These are phyloP conservation scores for Dorcus parallelipipedus DNA, from an alignment of 2,888 invertebrate species.

Conservation along the genomic window DNA sequence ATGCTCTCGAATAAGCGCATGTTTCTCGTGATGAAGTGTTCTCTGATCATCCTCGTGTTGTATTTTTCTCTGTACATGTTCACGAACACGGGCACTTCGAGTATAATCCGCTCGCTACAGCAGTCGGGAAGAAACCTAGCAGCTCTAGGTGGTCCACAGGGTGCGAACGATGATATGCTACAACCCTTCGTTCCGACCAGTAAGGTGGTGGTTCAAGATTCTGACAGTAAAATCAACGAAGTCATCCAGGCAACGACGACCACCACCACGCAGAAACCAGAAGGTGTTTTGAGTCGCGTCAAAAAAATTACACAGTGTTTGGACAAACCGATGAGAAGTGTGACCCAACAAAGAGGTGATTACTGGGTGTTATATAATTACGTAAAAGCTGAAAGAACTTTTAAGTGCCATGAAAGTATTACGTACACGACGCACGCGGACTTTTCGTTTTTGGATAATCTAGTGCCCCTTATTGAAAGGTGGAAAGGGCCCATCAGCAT, in stretches of 20 bases:
- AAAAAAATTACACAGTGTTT: slow-evolving; percentile 2
- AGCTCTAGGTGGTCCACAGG: slow-evolving; percentile 38
- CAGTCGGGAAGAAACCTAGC: slow-evolving; percentile 49
- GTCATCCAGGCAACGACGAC: slow-evolving; percentile 5
- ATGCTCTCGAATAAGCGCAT: slow-evolving; percentile 17
- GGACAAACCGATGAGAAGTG: slow-evolving; percentile 42
- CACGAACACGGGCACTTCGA: slow-evolving; percentile 35
- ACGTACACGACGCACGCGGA: slow-evolving; percentile 93
- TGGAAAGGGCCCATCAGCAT: slow-evolving; percentile 88
- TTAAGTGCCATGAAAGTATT: slow-evolving; percentile 77
- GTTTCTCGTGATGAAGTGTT: slow-evolving; percentile 33
- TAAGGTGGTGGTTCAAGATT: no score
- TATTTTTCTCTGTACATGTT: slow-evolving; percentile 41
- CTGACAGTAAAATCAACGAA: no score
- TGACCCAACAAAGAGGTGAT: slow-evolving; percentile 48
- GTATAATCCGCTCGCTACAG: slow-evolving; percentile 42
- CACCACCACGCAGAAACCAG: slow-evolving; percentile 17
- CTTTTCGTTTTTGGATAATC: slow-evolving; percentile 86
- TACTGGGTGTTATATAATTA: slow-evolving; percentile 90
- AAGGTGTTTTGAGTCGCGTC: slow-evolving; percentile 2
- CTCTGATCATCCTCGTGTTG: slow-evolving; percentile 35
- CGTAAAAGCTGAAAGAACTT: slow-evolving; percentile 63
- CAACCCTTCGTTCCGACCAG: background rate
- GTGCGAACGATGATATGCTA: slow-evolving; percentile 2
- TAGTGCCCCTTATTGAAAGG: slow-evolving; percentile 76